These are phyloP conservation scores for Leptestheria dahalacensis DNA, from an alignment of 1,140 invertebrate genomes.

Conservation along the genomic window DNA sequence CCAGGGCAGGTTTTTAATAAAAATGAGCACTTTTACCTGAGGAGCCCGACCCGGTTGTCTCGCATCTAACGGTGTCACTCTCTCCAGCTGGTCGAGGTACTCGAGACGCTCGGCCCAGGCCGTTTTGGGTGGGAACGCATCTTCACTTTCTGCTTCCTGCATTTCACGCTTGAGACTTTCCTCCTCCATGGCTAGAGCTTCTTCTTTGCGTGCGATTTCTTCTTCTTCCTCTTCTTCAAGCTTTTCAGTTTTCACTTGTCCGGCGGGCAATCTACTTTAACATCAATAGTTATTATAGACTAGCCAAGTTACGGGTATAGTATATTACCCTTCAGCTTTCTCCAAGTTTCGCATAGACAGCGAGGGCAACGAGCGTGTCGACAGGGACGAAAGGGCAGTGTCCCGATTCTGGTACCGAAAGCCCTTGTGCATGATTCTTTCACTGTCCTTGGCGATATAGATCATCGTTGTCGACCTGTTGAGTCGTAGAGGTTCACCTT, in stretches of 20 bases:
- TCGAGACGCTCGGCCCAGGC: conserved; percentile 56
- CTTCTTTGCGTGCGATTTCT: conserved; percentile 9
- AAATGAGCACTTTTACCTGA: too few species aligned
- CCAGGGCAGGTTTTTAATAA: too few species aligned
- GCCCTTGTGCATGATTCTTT: not conserved
- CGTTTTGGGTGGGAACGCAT: conserved; percentile 2
- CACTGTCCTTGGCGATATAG: not conserved
- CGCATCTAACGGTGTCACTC: conserved; percentile 39
- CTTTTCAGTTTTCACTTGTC: conserved; percentile 1
- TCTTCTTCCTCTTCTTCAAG: conserved; percentile 16
- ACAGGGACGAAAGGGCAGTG: not conserved
- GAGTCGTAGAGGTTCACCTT: conserved; percentile 11
- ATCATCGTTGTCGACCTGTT: conserved; percentile 17
- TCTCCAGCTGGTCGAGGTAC: conserved; percentile 46
- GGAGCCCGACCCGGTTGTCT: conserved; percentile 75
- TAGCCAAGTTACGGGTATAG: not conserved
- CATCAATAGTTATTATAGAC: too few species aligned
- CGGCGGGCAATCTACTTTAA: too few species aligned
- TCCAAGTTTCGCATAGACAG: not conserved
- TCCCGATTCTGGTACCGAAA: not conserved
- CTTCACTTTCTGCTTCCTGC: conserved; percentile 16
- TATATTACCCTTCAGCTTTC: not conserved
- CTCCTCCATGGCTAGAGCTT: conserved; percentile 14
- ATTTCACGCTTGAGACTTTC: conserved; percentile 15
- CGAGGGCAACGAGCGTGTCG: not conserved